Evolutionary conservation across 2,797 vertebrate genomes (phyloP).

Genomic region (Halcyon smyrnensis): DNA sequence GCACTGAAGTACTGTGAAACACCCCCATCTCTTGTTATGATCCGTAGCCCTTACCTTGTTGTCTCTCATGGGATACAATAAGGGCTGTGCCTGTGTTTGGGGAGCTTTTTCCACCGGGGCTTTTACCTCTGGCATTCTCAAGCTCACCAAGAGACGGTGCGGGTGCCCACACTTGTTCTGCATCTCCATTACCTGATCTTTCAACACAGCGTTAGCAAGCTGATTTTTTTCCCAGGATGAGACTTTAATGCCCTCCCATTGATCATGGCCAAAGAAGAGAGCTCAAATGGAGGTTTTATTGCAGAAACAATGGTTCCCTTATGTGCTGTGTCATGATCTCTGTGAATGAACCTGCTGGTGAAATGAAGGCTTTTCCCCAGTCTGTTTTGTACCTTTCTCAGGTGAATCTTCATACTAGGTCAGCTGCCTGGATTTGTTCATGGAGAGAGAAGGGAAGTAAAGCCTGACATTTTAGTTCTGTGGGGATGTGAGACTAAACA

Average conservation of each 20-base stretch:
- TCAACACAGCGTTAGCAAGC: constrained; percentile 81
- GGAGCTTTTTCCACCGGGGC: not conserved
- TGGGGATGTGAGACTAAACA: not conserved
- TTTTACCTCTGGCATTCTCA: not conserved
- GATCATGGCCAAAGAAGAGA: constrained; percentile 59
- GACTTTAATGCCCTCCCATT: constrained; percentile 69
- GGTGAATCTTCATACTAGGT: constrained; percentile 33
- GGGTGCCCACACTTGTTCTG: not conserved
- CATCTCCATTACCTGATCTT: constrained; percentile 74
- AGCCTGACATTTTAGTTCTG: not conserved
- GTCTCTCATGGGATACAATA: not conserved
- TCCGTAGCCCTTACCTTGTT: not conserved
- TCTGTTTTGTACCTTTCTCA: constrained; percentile 28
- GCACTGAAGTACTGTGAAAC: not conserved
- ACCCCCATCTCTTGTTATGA: not conserved
- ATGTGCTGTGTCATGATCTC: constrained; percentile 14
- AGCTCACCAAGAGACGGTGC: not conserved
- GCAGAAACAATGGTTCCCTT: constrained; percentile 62
- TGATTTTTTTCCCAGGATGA: constrained; percentile 51
- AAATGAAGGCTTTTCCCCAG: constrained; percentile 53
- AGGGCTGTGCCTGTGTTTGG: not conserved
- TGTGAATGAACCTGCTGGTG: constrained; percentile 44
- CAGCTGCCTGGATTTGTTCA: constrained; percentile 5
- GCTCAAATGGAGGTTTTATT: constrained; percentile 72
- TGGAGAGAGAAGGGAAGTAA: not conserved